Evolutionary conservation across 2,113 vertebrate genomes (phyloP).

Genomic region (Siniperca chuatsi): DNA sequence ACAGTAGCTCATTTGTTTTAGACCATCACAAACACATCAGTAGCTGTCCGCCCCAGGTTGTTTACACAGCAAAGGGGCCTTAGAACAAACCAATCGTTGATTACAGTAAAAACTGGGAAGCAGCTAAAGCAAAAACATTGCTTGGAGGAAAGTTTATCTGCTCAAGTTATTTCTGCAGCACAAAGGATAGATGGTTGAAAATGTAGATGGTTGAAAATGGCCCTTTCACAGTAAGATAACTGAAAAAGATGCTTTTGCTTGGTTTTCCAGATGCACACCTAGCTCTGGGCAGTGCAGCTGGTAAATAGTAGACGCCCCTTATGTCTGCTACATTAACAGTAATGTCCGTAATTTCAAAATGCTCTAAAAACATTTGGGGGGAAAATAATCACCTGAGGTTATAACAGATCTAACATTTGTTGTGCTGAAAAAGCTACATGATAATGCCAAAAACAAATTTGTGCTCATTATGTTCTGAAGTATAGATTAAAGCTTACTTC

Average conservation of each 20-base stretch:
- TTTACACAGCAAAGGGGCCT: constrained; percentile 39
- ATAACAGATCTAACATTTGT: background rate
- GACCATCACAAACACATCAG: constrained; percentile 13
- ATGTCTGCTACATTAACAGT: constrained; percentile 5
- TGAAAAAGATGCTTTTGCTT: background rate
- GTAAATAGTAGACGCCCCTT: background rate
- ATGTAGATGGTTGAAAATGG: constrained; percentile 11
- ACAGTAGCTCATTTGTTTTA: constrained; percentile 68
- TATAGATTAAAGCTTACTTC: constrained; percentile 4
- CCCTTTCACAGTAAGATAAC: constrained; percentile 8
- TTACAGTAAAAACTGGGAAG: constrained; percentile 36
- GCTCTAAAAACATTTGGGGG: background rate
- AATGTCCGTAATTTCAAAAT: constrained; percentile 11
- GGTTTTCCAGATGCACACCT: constrained; percentile 20
- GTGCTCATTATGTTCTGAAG: background rate
- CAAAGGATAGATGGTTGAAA: constrained; percentile 15
- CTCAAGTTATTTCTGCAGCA: constrained; percentile 17
- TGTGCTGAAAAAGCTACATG: background rate
- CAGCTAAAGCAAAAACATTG: constrained; percentile 23
- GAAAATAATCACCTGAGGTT: constrained; percentile 22
- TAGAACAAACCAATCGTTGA: constrained; percentile 56
- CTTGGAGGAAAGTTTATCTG: constrained; percentile 46
- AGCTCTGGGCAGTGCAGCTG: constrained; percentile 36
- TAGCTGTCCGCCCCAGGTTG: constrained; percentile 48
- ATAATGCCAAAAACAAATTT: constrained; percentile 1